Base-by-base conservation (phyloP, 2,113 vertebrate genomes). In the Stigmatopora nigra region DNA sequence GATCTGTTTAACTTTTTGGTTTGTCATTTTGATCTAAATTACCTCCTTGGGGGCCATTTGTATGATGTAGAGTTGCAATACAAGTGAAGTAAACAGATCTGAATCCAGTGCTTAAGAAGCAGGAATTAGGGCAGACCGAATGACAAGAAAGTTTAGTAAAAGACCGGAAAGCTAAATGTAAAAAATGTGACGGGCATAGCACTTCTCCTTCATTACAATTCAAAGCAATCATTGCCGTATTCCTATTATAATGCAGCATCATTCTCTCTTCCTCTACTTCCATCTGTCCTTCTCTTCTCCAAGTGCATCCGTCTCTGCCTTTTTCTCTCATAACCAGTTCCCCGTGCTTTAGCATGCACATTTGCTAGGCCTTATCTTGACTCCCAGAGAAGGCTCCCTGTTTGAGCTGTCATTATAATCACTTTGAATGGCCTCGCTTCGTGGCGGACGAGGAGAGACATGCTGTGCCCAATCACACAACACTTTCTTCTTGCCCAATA, bases 371-470 rank as follows among this genome's bases (percentile, higher is more conserved):
- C 83, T 88, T 87, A 88, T 88, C 86, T 87, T 69, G 72, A 74
- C 76, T 80, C 80, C 80, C 83, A 88, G 84, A 88, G 78, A 84
- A 87, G 82, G 65, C 80, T 74, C 76, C 71, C 79, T 81, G 79
- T 83, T 84, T 81, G 78, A 80, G 80, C 78, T 83, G 78, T 83
- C 83, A 86, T 84, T 78, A 83, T 81, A 81, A 83, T 76, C 80
- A 80, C 78, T 85, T 79, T 83, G 74, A 82, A 88, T 77, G 65
- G 76, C 56, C 70, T 6, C 56, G 76, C 72, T 78, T 82, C 71
- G 51, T 64, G 63, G 74, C 47, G 69, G 72, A 78, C n/a, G 53
- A 69, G 67, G 45, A 75, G 78, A 83, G 76, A 74, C 86, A 83
- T 46, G 74, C 82, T 86, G 83, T 82, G 79, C 79, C 78, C 82